phyloP scores from a whole-genome alignment of 2,888 invertebrate species.

The Halictus quadricinctus region DNA sequence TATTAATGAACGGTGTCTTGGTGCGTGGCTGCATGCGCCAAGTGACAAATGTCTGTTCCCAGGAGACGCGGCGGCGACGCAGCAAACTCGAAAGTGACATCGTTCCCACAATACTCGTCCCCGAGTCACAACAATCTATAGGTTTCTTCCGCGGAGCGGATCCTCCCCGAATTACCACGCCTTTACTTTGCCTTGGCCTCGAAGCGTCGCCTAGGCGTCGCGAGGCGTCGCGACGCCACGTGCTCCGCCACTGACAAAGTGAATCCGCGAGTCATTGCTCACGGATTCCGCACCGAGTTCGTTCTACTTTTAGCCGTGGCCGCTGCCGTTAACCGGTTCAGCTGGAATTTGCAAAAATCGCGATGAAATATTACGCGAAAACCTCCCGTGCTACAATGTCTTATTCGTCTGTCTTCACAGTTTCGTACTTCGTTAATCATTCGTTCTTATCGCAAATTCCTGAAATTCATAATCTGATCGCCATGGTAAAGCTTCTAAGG shows the following conservation, averaged over 20 bases:
- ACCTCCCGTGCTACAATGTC: neutral
- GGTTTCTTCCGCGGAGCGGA: neutral
- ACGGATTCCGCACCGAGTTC: slow-evolving; percentile 40
- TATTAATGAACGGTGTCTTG: slow-evolving; percentile 12
- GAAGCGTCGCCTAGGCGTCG: slow-evolving; percentile 15
- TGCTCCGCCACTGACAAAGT: slow-evolving; percentile 54
- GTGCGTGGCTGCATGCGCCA: neutral
- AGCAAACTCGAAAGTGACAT: neutral
- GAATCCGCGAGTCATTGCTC: slow-evolving; percentile 53
- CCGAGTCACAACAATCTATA: slow-evolving; percentile 6
- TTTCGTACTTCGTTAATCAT: no score
- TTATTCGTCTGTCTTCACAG: no score
- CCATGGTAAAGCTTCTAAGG: no score
- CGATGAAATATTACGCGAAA: neutral
- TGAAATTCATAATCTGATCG: no score
- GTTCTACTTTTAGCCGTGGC: slow-evolving; percentile 48
- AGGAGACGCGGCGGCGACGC: slow-evolving; percentile 2
- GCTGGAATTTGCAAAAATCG: neutral
- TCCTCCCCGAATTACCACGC: neutral
- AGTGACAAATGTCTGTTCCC: slow-evolving; percentile 2
- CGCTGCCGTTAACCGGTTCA: neutral
- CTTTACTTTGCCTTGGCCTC: slow-evolving; percentile 33
- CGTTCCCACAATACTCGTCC: slow-evolving; percentile 8
- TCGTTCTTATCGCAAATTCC: no score
- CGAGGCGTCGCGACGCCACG: neutral